These are phyloP conservation scores for Cyclargus thomasi DNA, from an alignment of 1,140 invertebrate genomes.

Conservation along the genomic window DNA sequence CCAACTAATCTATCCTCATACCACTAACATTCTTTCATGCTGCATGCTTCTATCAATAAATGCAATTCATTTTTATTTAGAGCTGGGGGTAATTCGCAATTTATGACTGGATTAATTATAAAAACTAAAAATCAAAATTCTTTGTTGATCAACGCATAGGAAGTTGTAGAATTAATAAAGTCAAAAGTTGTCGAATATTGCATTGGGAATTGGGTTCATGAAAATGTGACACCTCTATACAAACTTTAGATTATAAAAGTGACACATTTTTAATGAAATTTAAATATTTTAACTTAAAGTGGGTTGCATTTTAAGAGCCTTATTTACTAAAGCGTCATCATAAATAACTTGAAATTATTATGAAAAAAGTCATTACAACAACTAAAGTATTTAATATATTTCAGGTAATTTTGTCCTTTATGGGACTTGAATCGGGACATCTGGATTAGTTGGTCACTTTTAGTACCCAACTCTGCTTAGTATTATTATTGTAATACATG, in stretches of 20 bases:
- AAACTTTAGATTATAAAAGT: too few species aligned
- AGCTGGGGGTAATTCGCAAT: too few species aligned
- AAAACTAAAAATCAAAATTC: too few species aligned
- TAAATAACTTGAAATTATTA: not conserved
- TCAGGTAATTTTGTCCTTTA: not conserved
- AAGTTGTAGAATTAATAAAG: too few species aligned
- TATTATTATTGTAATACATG: conserved; percentile 1
- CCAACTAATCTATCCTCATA: too few species aligned
- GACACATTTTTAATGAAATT: not conserved
- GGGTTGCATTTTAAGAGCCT: not conserved
- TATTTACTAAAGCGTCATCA: not conserved
- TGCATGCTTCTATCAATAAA: not conserved
- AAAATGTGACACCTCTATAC: too few species aligned
- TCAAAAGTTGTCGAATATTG: too few species aligned
- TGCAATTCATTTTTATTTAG: not conserved
- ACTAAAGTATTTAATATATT: not conserved
- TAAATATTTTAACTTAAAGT: not conserved
- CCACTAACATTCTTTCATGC: not conserved
- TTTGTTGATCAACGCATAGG: too few species aligned
- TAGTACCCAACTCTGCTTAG: not conserved
- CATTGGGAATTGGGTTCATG: too few species aligned
- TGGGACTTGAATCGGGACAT: not conserved
- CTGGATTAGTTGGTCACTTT: not conserved
- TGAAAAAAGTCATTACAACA: too few species aligned
- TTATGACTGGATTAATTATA: too few species aligned